These are phyloP conservation scores for Trissolcus basalis DNA, from an alignment of 1,140 invertebrate genomes.

Conservation along the genomic window DNA sequence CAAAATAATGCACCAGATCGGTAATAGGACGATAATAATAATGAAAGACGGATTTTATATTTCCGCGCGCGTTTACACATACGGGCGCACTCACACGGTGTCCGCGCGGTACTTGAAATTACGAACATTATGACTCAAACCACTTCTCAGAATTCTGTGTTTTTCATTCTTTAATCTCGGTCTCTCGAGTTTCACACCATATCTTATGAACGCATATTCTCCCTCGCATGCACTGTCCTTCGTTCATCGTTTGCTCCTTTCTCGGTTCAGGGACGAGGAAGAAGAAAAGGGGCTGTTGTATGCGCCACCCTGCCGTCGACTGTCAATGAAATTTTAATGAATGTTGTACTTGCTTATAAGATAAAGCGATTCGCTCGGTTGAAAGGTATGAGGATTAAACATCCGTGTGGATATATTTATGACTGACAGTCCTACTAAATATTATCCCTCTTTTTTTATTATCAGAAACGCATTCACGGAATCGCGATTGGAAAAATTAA, in stretches of 20 bases:
- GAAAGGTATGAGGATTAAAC: slow-evolving; percentile 5
- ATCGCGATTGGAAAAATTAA: no score
- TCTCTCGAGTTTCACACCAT: slow-evolving; percentile 75
- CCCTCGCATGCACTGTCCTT: slow-evolving; percentile 61
- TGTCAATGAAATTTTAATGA: slow-evolving; percentile 39
- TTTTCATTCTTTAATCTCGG: slow-evolving; percentile 76
- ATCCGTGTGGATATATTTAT: slow-evolving; percentile 16
- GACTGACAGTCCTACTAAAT: not conserved
- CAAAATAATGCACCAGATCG: slow-evolving; percentile 56
- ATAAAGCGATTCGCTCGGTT: slow-evolving; percentile 19
- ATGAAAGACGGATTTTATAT: slow-evolving; percentile 59
- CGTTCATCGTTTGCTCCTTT: slow-evolving; percentile 40
- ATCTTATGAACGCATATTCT: slow-evolving; percentile 71
- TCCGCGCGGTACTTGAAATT: slow-evolving; percentile 58
- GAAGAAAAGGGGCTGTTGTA: slow-evolving; percentile 36
- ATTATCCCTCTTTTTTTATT: no score
- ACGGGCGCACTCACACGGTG: slow-evolving; percentile 22
- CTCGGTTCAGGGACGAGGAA: slow-evolving; percentile 31
- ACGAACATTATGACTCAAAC: slow-evolving; percentile 67
- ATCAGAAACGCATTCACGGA: no score
- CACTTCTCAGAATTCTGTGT: slow-evolving; percentile 74
- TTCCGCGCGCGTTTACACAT: slow-evolving; percentile 53
- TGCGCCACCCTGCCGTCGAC: slow-evolving; percentile 17
- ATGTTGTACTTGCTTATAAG: slow-evolving; percentile 16
- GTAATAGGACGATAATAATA: slow-evolving; percentile 59